Base-by-base conservation (phyloP, 1,140 invertebrate species). In the Rhyzopertha dominica region DNA sequence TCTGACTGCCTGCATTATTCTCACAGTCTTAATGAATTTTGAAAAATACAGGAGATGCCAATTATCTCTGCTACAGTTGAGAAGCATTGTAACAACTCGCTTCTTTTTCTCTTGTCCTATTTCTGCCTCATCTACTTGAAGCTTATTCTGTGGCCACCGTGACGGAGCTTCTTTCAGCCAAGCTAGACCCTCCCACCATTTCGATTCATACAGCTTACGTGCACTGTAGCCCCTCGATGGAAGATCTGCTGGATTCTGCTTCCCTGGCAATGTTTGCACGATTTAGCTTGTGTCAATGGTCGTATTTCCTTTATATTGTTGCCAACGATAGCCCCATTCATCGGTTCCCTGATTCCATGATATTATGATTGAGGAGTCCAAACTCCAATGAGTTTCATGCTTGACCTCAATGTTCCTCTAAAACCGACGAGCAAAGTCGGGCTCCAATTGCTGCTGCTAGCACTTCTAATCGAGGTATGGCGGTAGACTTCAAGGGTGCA, bases 211-310 rank as follows among this genome's bases (percentile, higher is more conserved):
- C 3, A 42, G 10, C 9, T 24, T 18, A 16, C 17, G 10, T 8
- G 39, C 7, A n/a, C 5, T 20, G 10, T n/a, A 20, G 5, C 28
- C 26, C 5, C 28, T 3, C 7, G 26, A 30, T 5, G 17, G 12
- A 2, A 47, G 34, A 49, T 72, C 63, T 1, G 59, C 61, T 9
- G 64, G 64, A 45, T 70, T 71, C 1, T 58, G 26, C 7, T 14
- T 14, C 2, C 49, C 44, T 1, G 40, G 37, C 0, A 67, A 39
- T 68, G 70, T 69, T 10, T 17, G 9, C 28, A 31, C 5, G 3
- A 2, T n/a, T 30, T 19, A 4, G 9, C 3, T 2, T 2, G 2
- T 30, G 28, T 42, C 13, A 19, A 20, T 13, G 4, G 9, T 4
- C 20, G 23, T 4, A 29, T 40, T 51, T 65, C 48, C 0, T 47